Conservation (phyloP, 2,113 vertebrate species). For the Misgurnus mizolepis region DNA sequence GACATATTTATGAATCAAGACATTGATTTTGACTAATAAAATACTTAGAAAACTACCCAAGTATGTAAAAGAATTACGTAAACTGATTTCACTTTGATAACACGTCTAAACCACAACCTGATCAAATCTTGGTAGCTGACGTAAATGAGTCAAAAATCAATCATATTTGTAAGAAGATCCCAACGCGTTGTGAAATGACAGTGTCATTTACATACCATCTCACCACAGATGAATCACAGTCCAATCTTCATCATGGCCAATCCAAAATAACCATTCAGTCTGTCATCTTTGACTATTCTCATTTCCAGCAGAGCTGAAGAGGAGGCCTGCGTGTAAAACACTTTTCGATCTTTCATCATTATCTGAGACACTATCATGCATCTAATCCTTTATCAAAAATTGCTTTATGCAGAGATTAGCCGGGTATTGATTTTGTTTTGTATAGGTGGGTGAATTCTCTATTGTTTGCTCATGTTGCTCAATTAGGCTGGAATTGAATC, state of each 20-base stretch:
- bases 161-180: neutral
- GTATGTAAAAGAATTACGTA: neutral
- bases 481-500: conserved; percentile 22
- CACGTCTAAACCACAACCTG: neutral
- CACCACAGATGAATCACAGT: neutral
- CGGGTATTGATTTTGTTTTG: conserved; percentile 16
- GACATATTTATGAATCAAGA: too few relatives aligned
- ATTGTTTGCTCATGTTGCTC: neutral
- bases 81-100: neutral
- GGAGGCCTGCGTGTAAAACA: neutral
- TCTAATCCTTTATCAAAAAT: conserved; percentile 11
- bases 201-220: neutral
- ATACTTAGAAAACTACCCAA: too few relatives aligned
- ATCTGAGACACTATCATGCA: neutral
- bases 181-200: neutral
- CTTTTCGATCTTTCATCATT: neutral
- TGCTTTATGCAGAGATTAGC: neutral
- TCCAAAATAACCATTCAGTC: neutral
- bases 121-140: neutral
- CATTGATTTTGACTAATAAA: too few relatives aligned
- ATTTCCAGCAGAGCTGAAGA: neutral
- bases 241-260: neutral
- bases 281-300: neutral
- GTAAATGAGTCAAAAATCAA: neutral
- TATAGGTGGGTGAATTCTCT: neutral